Evolutionary conservation across 1,140 invertebrate species (phyloP).

Genomic region (Wasmannia auropunctata): DNA sequence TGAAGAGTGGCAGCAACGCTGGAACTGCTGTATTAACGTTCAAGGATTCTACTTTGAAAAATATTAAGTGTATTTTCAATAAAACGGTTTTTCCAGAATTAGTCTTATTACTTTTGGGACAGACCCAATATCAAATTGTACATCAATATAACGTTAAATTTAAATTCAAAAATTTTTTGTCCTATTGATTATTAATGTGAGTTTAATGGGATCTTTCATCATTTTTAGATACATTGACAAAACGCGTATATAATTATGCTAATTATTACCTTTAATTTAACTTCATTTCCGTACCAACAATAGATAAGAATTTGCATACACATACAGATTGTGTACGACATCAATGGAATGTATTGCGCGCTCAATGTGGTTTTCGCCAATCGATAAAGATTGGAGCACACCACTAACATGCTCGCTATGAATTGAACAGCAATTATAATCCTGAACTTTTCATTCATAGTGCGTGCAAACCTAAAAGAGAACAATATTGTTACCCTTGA

Average conservation of each 20-base stretch:
- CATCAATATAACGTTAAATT: neutral
- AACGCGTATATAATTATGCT: slow-evolving; percentile 27
- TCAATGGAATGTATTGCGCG: slow-evolving; percentile 71
- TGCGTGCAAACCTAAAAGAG: slow-evolving; percentile 25
- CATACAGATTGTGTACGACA: slow-evolving; percentile 63
- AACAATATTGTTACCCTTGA: neutral
- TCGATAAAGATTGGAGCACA: slow-evolving; percentile 62
- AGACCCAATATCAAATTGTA: too few relatives aligned
- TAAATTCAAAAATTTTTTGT: neutral
- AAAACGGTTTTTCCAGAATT: too few relatives aligned
- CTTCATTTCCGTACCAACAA: slow-evolving; percentile 86
- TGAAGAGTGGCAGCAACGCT: too few relatives aligned
- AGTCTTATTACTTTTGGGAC: too few relatives aligned
- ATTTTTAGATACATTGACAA: neutral
- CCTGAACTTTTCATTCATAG: slow-evolving; percentile 55
- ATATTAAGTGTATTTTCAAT: too few relatives aligned
- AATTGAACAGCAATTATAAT: slow-evolving; percentile 64
- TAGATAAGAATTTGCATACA: slow-evolving; percentile 83
- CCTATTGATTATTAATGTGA: neutral
- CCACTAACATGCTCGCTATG: slow-evolving; percentile 54
- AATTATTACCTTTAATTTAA: slow-evolving; percentile 75
- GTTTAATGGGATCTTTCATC: neutral
- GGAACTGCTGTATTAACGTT: too few relatives aligned
- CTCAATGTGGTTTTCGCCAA: slow-evolving; percentile 79
- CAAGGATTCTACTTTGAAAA: too few relatives aligned